phyloP scores from a whole-genome alignment of 2,113 vertebrate genomes.

The Callaeas wilsoni region DNA sequence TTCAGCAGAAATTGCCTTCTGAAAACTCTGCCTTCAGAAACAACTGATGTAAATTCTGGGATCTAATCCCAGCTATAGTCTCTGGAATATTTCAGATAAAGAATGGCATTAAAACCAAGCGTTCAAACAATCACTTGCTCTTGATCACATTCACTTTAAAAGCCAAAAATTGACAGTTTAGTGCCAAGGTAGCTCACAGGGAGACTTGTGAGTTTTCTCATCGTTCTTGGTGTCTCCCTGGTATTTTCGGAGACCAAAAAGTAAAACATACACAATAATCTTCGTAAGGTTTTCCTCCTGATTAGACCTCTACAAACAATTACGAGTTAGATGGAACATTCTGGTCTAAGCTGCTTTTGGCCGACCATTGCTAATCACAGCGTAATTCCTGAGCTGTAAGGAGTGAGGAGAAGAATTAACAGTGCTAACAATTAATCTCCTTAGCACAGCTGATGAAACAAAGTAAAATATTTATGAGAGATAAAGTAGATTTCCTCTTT shows the following conservation, averaged over 20 bases:
- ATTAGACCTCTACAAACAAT: not conserved
- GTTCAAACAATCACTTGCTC: not conserved
- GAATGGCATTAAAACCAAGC: not conserved
- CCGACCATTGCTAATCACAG: not conserved
- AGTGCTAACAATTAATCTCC: not conserved
- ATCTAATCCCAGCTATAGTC: not conserved
- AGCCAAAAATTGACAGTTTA: not conserved
- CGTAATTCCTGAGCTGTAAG: not conserved
- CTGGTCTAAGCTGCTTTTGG: not conserved
- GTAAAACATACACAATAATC: not conserved
- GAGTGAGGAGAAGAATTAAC: not conserved
- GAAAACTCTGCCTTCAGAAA: not conserved
- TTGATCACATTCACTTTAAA: not conserved
- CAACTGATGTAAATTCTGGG: not conserved
- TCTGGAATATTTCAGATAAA: not conserved
- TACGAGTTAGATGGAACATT: not conserved
- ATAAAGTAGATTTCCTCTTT: not conserved
- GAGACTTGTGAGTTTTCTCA: not conserved
- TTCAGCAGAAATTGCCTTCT: not conserved
- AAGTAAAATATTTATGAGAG: conserved; percentile 17
- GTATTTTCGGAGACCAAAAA: not conserved
- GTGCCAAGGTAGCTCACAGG: not conserved
- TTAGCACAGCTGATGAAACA: not conserved
- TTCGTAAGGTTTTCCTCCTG: not conserved
- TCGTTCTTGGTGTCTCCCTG: not conserved